A percentile compares a stretch with the other conserved stretches of the same genome.
phyloP scores from a whole-genome alignment of 2,888 invertebrate species.

The Ennomos fuscantarius region DNA sequence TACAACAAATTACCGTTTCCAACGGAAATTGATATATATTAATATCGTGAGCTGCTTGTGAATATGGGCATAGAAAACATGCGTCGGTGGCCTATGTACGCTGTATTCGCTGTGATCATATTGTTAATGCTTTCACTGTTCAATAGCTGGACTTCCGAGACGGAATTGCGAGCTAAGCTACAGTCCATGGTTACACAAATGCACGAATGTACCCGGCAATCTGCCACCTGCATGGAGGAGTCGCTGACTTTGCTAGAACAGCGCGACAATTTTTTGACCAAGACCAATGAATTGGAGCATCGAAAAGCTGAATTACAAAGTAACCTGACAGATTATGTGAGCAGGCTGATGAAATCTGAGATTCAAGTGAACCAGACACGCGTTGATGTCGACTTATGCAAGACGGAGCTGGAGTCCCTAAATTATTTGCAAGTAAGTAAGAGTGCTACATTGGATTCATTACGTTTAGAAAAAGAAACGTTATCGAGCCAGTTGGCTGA shows the following conservation, averaged over 20 bases:
- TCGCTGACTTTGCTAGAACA: constrained; percentile 72
- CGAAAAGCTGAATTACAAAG: constrained; percentile 62
- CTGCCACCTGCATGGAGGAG: constrained; percentile 74
- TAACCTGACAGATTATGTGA: constrained; percentile 61
- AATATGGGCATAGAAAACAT: constrained; percentile 81
- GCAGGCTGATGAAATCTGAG: constrained; percentile 64
- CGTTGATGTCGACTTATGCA: constrained; percentile 73
- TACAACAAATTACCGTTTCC: neutral
- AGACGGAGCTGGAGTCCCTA: constrained; percentile 75
- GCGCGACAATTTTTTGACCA: constrained; percentile 66
- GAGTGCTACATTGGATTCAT: constrained; percentile 72
- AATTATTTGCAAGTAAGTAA: constrained; percentile 79
- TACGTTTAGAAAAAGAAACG: constrained; percentile 76
- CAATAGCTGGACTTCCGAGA: constrained; percentile 77
- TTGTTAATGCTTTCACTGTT: constrained; percentile 77
- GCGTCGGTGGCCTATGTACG: constrained; percentile 82
- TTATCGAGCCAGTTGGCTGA: constrained; percentile 69
- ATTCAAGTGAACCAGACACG: constrained; percentile 70
- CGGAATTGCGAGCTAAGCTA: constrained; percentile 69
- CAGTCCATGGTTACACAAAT: constrained; percentile 68
- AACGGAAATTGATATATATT: constrained; percentile 2
- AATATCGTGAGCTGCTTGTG: constrained; percentile 3
- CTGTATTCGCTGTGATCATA: constrained; percentile 74
- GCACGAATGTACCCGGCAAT: constrained; percentile 74
- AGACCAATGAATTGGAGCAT: constrained; percentile 68